Evolutionary conservation across 35 echinoderm and acorn worm genomes (phyloP), one percentile per base, ranked within the genome.

Genomic region (Apostichopus parvimensis): DNA sequence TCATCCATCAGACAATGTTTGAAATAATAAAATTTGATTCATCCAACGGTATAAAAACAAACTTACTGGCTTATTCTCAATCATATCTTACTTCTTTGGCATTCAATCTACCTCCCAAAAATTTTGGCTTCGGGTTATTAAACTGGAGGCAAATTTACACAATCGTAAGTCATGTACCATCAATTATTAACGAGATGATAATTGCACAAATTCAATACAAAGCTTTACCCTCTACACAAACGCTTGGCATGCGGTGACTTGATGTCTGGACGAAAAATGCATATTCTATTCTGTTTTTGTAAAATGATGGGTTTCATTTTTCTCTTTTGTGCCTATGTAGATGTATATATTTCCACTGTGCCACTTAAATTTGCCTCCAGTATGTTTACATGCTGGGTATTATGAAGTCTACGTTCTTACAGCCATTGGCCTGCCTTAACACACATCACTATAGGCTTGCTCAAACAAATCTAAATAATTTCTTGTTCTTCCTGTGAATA

Each of bases 381-480:
- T 68, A 68, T 11, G 13, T 68, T 68, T 11, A 68, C 18, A 68
- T 18, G 11, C 18, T 11, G 64, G 64, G 64, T 1, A 45, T 45
- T 68, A 18, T 68, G 18, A 18, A 68, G 64, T 68, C 64, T 14
- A 18, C 9, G 64, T 18, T 68, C 64, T 68, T 68, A 18, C 64
- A 68, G 64, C 64, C 64, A 68, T 68, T 68, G 64, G 64, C 64
- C 11, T 68, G 64, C 11, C 6, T 68, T 14, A 68, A 68, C 64
- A 18, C 64, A 68, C 11, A 68, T 11, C 64, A 68, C 64, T 13
- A 14, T 68, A 14, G 64, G 64, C 64, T 14, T 68, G 64, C 64
- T 68, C 64, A 68, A 18, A 68, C 18, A 68, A 45, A 68, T 68
- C 18, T 82, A 82, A 82, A 82, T 82, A 54, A 14, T 82, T 82